Evolutionary conservation across 2,888 invertebrate genomes (phyloP).

Genomic region (Stratiomys singularior): DNA sequence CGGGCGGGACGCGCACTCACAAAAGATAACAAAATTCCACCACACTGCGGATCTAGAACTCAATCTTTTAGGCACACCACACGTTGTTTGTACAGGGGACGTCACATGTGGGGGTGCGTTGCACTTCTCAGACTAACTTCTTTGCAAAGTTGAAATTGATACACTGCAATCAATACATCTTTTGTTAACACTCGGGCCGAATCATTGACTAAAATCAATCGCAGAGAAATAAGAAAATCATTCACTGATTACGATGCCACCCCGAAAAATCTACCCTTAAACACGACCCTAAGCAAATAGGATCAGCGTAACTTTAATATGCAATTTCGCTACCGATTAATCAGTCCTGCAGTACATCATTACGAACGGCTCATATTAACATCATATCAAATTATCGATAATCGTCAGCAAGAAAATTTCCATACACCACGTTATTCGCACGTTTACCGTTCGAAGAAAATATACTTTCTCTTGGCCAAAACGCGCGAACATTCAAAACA

Average conservation of each 20-base stretch:
- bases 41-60: constrained; percentile 12
- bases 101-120: background rate
- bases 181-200: background rate
- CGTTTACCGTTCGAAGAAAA: constrained; percentile 14
- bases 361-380: too few relatives aligned
- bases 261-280: background rate
- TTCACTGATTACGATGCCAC: background rate
- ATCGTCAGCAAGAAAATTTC: background rate
- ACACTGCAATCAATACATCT: background rate
- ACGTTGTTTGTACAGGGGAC: background rate
- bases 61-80: background rate
- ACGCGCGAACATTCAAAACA: constrained; percentile 23
- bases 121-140: constrained; percentile 21
- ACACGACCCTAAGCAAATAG: background rate
- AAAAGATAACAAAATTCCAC: constrained; percentile 24
- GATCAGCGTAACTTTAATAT: background rate
- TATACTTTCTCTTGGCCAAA: background rate
- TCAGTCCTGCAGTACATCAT: too few relatives aligned
- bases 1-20: background rate
- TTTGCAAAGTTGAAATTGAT: background rate
- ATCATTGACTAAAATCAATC: background rate
- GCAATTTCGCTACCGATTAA: too few relatives aligned
- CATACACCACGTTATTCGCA: background rate
- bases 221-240: background rate
- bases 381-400: too few relatives aligned